Evolutionary conservation across 2,113 vertebrate genomes (phyloP).

Genomic region (Rhagologus leucostigma): DNA sequence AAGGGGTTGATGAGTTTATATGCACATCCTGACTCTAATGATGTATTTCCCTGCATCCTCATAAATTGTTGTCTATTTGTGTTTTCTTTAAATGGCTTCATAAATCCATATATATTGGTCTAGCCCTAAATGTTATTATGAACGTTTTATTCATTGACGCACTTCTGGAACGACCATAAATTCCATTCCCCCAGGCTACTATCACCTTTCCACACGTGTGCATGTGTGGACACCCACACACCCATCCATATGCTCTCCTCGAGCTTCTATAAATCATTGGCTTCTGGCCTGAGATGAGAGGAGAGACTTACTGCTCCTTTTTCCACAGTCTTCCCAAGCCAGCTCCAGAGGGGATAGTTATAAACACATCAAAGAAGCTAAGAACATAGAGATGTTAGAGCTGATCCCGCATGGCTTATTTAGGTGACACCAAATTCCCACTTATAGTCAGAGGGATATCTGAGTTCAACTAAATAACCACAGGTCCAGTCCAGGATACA

Average conservation of each 20-base stretch:
- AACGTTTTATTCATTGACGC: not conserved
- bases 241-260: not conserved
- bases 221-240: not conserved
- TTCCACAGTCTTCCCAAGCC: not conserved
- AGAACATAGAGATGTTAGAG: not conserved
- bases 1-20: constrained; percentile 19
- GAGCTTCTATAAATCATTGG: not conserved
- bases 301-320: not conserved
- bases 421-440: not conserved
- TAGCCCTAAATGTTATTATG: constrained; percentile 33
- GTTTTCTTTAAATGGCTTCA: constrained; percentile 39
- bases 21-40: constrained; percentile 10
- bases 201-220: not conserved
- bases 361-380: not conserved
- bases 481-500: not conserved
- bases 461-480: not conserved
- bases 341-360: not conserved
- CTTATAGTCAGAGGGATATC: not conserved
- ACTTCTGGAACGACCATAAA: not conserved
- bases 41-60: constrained; percentile 20
- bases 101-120: constrained; percentile 43
- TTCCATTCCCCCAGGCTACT: not conserved
- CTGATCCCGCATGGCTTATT: not conserved
- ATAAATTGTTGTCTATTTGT: constrained; percentile 50
- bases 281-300: not conserved